Conservation (phyloP, 2,113 vertebrate genomes). For the Centropus bengalensis region DNA sequence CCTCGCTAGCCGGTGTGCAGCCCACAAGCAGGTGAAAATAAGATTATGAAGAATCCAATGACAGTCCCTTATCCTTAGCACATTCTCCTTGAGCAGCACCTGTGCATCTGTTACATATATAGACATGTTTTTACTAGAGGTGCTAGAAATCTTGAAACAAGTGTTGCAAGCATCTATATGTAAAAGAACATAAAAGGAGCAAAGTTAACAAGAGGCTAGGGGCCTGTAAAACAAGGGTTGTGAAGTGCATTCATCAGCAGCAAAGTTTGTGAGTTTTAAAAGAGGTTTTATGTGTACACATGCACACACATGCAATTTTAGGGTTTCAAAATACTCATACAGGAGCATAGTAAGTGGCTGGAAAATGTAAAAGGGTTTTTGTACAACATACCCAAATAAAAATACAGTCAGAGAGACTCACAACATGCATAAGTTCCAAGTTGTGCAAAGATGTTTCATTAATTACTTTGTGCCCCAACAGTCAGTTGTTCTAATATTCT, state of each 20-base stretch:
- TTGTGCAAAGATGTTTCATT: background rate
- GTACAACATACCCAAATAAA: background rate
- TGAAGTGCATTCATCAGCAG: slow-evolving; percentile 37
- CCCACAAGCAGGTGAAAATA: background rate
- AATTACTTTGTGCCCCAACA: background rate
- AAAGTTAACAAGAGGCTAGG: slow-evolving; percentile 36
- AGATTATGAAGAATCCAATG: slow-evolving; percentile 7
- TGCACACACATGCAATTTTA: background rate
- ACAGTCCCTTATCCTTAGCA: background rate
- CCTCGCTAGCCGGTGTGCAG: background rate
- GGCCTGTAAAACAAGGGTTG: slow-evolving; percentile 42
- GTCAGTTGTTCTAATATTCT: background rate
- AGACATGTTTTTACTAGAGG: slow-evolving; percentile 26
- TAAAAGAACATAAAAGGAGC: slow-evolving; percentile 44
- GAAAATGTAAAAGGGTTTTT: background rate
- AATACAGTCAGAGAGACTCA: background rate
- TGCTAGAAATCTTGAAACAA: slow-evolving; percentile 55
- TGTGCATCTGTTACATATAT: slow-evolving; percentile 43
- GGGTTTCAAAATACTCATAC: background rate
- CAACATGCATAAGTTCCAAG: background rate
- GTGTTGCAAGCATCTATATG: slow-evolving; percentile 24
- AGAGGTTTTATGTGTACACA: background rate
- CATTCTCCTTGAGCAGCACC: background rate
- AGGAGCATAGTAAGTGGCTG: background rate
- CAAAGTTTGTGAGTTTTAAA: slow-evolving; percentile 7